Evolutionary conservation across 2,888 invertebrate genomes (phyloP), one percentile per base, ranked within the genome.

Genomic region (Hemithea aestivaria): DNA sequence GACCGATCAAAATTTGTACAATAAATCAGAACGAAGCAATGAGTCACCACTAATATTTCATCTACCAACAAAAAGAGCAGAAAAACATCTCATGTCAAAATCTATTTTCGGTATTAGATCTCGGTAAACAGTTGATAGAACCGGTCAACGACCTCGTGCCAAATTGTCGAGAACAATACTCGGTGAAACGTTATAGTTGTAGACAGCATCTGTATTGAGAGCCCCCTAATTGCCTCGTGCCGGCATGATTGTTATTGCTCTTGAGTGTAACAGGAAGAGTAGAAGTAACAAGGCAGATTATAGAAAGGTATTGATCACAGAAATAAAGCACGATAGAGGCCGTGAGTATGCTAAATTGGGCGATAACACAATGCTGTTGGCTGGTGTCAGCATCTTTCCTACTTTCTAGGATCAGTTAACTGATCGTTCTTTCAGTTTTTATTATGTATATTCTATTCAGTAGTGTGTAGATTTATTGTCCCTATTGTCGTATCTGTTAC

Each of bases 101-200:
- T 63, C 59, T 62, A 68, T 68, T 67, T 69, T 59, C 53, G 58
- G 49, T 44, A 63, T 61, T 58, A 58, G 60, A 68, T 65, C 65
- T 63, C 62, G 47, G 65, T 66, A 74, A 73, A 74, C 60, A 73
- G 71, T 68, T 71, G 69, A 73, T 70, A 70, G 72, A 63, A 52
- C 52, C 62, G 77, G 76, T 78, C 80, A 56, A 62, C 60, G 78
- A 79, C 78, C 82, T 65, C 64, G 62, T 53, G 71, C 74, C 72
- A 73, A 81, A 81, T 77, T 77, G 72, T 71, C 69, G 73, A 79
- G 73, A 81, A 83, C 80, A 83, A 81, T 80, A 77, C 74, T 66
- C 68, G 58, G 73, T 72, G 65, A 65, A 67, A 57, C 65, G 63
- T 55, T 66, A 53, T 50, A 48, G 42, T 53, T 50, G 50, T 50